These are phyloP conservation scores for Elysia crispata DNA, from an alignment of 2,888 invertebrate genomes.

Conservation along the genomic window DNA sequence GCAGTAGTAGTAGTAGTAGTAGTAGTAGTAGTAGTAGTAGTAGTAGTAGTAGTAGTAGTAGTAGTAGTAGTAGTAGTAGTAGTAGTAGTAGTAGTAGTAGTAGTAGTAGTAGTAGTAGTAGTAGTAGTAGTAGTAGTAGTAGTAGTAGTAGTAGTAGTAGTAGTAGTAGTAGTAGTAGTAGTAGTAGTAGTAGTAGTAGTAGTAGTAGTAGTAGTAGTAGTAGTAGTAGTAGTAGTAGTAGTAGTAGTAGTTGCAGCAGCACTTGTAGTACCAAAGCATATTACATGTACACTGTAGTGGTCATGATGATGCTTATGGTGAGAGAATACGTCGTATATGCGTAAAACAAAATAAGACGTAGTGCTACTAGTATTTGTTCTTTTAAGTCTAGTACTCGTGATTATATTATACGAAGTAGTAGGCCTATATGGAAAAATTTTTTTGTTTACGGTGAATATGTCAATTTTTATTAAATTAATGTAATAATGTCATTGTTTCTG, in stretches of 20 bases:
- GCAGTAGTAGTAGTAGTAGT: not conserved
- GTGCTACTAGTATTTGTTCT: no score
- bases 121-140: constrained; percentile 1
- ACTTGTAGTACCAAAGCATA: not conserved
- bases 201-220: constrained; percentile 5
- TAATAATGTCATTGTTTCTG: no score
- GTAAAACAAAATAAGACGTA: no score
- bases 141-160: constrained; percentile 9
- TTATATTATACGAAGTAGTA: no score
- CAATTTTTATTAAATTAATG: no score
- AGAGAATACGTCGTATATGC: not conserved
- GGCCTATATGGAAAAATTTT: no score
- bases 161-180: constrained; percentile 9
- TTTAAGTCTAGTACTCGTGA: no score
- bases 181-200: not conserved
- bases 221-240: constrained; percentile 9
- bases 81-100: not conserved
- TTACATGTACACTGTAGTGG: no score
- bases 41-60: not conserved
- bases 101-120: not conserved
- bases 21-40: not conserved
- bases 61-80: not conserved
- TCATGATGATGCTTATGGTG: not conserved
- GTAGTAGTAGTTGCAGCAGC: not conserved
- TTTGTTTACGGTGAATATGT: no score